These are phyloP conservation scores for Zaprionus lachaisei DNA, from an alignment of 1,140 invertebrate species.

Conservation along the genomic window DNA sequence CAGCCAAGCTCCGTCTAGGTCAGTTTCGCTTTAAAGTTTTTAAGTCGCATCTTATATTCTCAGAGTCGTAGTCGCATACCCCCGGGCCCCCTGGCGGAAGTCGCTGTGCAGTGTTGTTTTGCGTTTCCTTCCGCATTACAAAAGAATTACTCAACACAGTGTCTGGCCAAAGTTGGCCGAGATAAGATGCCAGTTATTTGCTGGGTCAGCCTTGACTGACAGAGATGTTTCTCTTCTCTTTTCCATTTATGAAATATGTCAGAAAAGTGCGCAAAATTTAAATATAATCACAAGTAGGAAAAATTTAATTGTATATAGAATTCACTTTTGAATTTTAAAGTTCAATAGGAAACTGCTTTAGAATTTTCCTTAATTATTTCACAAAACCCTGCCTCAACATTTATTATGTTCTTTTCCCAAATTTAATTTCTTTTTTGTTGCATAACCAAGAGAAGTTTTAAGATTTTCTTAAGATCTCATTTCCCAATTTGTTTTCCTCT, in stretches of 20 bases:
- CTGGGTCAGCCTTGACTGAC: conserved; percentile 14
- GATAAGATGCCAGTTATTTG: conserved; percentile 30
- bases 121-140: conserved; percentile 78
- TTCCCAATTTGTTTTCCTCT: not conserved
- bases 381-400: not conserved
- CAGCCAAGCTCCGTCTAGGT: conserved; percentile 47
- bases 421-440: not conserved
- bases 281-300: not conserved
- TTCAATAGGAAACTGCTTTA: not conserved
- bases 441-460: not conserved
- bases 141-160: conserved; percentile 81
- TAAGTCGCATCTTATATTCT: conserved; percentile 24
- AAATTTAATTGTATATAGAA: not conserved
- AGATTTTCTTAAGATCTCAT: not conserved
- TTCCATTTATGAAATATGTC: conserved; percentile 19
- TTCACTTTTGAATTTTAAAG: not conserved
- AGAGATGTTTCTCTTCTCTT: not conserved
- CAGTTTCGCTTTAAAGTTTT: conserved; percentile 77
- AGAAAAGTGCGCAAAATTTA: not conserved
- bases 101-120: conserved; percentile 67
- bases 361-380: not conserved
- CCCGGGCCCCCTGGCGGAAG: conserved; percentile 27
- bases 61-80: not conserved
- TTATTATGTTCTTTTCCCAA: not conserved
- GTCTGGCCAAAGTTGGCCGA: conserved; percentile 62